phyloP scores from a whole-genome alignment of 1,140 invertebrate genomes.

The Trissolcus basalis region DNA sequence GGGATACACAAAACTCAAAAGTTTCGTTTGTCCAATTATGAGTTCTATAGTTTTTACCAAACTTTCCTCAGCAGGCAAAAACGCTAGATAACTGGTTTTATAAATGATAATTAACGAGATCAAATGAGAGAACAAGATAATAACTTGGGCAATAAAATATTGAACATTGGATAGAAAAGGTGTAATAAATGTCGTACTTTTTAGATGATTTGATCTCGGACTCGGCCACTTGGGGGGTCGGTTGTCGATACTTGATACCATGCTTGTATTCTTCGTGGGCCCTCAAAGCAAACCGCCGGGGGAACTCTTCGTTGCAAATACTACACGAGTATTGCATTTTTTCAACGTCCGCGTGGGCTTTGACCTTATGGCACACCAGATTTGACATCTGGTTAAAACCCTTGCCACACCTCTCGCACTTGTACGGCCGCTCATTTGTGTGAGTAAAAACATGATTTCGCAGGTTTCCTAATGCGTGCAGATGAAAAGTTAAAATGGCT shows the following conservation, averaged over 20 bases:
- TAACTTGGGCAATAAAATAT: conserved; percentile 2
- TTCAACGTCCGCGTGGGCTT: conserved; percentile 79
- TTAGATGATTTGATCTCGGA: conserved; percentile 58
- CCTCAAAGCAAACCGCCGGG: conserved; percentile 76
- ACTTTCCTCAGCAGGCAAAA: neutral
- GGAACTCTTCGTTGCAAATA: conserved; percentile 78
- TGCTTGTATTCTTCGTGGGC: conserved; percentile 80
- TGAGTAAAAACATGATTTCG: conserved; percentile 85
- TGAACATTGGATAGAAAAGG: conserved; percentile 2
- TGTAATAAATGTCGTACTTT: conserved; percentile 59
- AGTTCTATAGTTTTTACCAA: conserved; percentile 31
- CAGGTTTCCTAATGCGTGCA: conserved; percentile 78
- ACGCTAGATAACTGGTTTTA: neutral
- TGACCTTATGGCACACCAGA: conserved; percentile 85
- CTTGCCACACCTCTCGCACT: conserved; percentile 85
- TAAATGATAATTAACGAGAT: neutral
- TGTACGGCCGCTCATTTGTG: conserved; percentile 87
- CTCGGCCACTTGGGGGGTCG: conserved; percentile 39
- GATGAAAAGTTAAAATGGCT: neutral
- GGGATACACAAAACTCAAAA: conserved; percentile 33
- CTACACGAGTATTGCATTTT: conserved; percentile 78
- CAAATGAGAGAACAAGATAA: conserved; percentile 8
- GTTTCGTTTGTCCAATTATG: conserved; percentile 43
- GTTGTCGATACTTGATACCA: conserved; percentile 75
- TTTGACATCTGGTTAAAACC: conserved; percentile 91